Evolutionary conservation across 1,140 invertebrate genomes (phyloP), one percentile per base, ranked within the genome.

Genomic region (Brachystomella parvula): DNA sequence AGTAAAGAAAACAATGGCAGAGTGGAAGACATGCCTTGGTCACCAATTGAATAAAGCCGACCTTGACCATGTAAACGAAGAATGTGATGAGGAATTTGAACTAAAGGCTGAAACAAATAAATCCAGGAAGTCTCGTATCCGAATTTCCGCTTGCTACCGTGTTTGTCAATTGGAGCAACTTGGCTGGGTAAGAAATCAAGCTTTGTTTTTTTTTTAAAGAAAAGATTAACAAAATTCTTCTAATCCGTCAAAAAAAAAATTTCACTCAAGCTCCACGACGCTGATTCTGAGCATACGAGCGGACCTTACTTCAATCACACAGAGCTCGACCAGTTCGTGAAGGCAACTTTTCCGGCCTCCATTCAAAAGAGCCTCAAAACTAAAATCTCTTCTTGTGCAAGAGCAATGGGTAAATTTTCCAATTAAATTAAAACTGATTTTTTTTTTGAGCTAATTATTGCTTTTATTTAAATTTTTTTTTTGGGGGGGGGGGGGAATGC

Each of bases 221-320:
- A 44, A 12, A 12, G 39, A n/a, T 12, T 12, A 44, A 44, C 39
- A 12, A 9, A 44, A 44, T 44, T 44, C n/a, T 39, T 9, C 6
- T 39, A 39, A 9, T 39, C 19, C 35, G 19, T 39, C 35, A 6
- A 39, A 9, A 39, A 39, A 39, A 39, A 9, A 39, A 39, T 39
- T 39, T 39, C 35, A 39, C 6, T 39, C 6, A 12, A 53, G 49
- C 49, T 53, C 3, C 49, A 53, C 24, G 49, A 53, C 49, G 24
- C 49, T 3, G 49, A 53, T 53, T 53, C 49, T 6, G 49, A 53
- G 12, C 49, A 53, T 26, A 53, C 49, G 3, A 53, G 49, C 24
- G 49, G 49, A 15, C 49, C 49, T 12, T 53, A 53, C 49, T 53
- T 53, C 24, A 53, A 53, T 24, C 49, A 53, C 24, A 53, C 49